These are phyloP conservation scores for Lophius piscatorius DNA, from an alignment of 2,113 vertebrate genomes.

Conservation along the genomic window DNA sequence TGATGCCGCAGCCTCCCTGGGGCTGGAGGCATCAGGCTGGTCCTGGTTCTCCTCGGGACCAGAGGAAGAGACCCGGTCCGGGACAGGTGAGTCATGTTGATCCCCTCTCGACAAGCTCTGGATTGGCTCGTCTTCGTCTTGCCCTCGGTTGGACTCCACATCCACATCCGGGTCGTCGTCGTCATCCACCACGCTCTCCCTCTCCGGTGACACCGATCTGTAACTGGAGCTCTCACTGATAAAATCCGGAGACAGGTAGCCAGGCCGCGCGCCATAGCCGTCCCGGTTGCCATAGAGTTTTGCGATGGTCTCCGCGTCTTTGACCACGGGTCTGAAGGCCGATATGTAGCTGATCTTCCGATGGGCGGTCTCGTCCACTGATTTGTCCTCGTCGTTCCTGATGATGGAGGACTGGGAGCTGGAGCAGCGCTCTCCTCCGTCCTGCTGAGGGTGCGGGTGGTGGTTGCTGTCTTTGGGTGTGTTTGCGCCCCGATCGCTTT, in stretches of 20 bases:
- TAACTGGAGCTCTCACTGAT: conserved; percentile 94
- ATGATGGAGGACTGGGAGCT: conserved; percentile 81
- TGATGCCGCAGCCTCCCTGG: conserved; percentile 42
- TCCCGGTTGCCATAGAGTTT: conserved; percentile 93
- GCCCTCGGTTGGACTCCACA: conserved; percentile 89
- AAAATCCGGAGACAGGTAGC: conserved; percentile 91
- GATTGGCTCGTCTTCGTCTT: conserved; percentile 83
- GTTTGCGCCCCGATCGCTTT: conserved; percentile 80
- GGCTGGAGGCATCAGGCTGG: conserved; percentile 53
- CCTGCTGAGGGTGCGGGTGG: conserved; percentile 63
- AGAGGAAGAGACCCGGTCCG: conserved; percentile 58
- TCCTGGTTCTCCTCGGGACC: conserved; percentile 68
- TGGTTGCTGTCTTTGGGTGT: conserved; percentile 77
- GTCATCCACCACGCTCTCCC: conserved; percentile 86
- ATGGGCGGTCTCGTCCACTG: conserved; percentile 83
- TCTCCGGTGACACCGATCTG: conserved; percentile 88
- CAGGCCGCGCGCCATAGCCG: conserved; percentile 78
- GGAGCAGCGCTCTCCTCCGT: conserved; percentile 78
- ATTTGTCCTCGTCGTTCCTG: conserved; percentile 83
- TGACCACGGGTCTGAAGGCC: conserved; percentile 93
- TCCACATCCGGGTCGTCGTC: conserved; percentile 90
- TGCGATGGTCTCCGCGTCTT: conserved; percentile 92
- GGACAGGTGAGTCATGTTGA: conserved; percentile 59
- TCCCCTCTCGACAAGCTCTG: conserved; percentile 66
- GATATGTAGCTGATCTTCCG: conserved; percentile 92